These are phyloP conservation scores for Ophioninae sp. DNA, from an alignment of 2,888 invertebrate species.

Conservation along the genomic window DNA sequence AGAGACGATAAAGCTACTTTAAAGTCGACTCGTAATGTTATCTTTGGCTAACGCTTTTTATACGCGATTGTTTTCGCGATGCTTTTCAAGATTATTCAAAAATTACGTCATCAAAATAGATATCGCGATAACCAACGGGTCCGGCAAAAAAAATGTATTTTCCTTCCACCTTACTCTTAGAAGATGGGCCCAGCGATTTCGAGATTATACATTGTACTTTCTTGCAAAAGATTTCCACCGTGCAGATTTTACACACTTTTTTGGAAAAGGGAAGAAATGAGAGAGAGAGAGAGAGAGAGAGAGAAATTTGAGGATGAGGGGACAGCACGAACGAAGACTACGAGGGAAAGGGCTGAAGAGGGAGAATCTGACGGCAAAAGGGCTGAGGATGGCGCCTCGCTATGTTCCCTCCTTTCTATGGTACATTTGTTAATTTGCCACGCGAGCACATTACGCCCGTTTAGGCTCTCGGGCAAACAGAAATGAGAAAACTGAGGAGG, in stretches of 20 bases:
- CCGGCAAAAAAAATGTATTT: no score
- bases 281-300: background rate
- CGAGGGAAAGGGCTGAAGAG: conserved; percentile 44
- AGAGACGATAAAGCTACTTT: background rate
- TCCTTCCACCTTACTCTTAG: no score
- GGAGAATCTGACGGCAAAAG: conserved; percentile 25
- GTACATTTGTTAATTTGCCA: conserved; percentile 73
- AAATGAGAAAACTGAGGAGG: conserved; percentile 69
- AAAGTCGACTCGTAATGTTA: background rate
- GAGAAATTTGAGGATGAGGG: background rate
- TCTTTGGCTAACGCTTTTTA: background rate
- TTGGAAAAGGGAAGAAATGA: background rate
- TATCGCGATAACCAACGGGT: no score
- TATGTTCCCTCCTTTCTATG: conserved; percentile 67
- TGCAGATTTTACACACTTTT: background rate
- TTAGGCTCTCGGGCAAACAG: conserved; percentile 66
- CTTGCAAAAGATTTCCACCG: background rate
- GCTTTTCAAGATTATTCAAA: no score
- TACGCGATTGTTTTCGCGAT: background rate
- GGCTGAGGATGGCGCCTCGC: conserved; percentile 58
- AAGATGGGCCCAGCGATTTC: no score
- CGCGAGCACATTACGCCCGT: conserved; percentile 69
- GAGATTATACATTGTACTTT: no score
- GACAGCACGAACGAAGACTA: background rate
- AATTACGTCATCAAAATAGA: no score